A percentile compares a stretch with the other conserved stretches of the same genome.
These are phyloP conservation scores for Hassar affinis DNA, from an alignment of 2,113 vertebrate species.

Conservation along the genomic window DNA sequence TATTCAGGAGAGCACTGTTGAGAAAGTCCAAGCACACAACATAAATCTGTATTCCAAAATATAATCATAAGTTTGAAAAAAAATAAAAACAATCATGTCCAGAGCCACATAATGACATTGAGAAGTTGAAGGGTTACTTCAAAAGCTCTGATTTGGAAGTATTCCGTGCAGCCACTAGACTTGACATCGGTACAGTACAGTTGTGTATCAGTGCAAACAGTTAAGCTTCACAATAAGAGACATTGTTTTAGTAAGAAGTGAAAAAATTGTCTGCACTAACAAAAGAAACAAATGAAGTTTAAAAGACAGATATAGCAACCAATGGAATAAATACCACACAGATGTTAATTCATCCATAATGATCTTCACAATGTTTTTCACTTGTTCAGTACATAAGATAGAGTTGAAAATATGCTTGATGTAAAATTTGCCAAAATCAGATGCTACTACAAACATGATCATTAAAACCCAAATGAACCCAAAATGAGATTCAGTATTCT, in stretches of 20 bases:
- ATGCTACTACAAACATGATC: background rate
- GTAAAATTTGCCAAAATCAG: background rate
- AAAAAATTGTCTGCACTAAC: too few relatives aligned
- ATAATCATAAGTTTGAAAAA: background rate
- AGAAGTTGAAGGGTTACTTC: background rate
- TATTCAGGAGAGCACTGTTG: background rate
- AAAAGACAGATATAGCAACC: too few relatives aligned
- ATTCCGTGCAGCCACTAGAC: background rate
- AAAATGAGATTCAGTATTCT: background rate
- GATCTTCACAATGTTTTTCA: background rate
- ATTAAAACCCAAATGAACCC: background rate
- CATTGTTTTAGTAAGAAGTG: too few relatives aligned
- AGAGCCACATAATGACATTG: background rate
- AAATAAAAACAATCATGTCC: background rate
- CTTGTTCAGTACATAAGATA: too few relatives aligned
- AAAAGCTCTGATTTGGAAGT: background rate
- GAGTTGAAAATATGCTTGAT: background rate
- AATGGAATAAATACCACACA: too few relatives aligned
- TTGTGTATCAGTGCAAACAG: too few relatives aligned
- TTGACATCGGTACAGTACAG: too few relatives aligned
- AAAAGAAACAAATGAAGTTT: too few relatives aligned
- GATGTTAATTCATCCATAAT: background rate
- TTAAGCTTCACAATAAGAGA: too few relatives aligned
- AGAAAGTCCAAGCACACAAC: background rate
- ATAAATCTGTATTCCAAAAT: background rate